These are phyloP conservation scores for Salmo trutta DNA, from an alignment of 2,797 vertebrate genomes.

Conservation along the genomic window DNA sequence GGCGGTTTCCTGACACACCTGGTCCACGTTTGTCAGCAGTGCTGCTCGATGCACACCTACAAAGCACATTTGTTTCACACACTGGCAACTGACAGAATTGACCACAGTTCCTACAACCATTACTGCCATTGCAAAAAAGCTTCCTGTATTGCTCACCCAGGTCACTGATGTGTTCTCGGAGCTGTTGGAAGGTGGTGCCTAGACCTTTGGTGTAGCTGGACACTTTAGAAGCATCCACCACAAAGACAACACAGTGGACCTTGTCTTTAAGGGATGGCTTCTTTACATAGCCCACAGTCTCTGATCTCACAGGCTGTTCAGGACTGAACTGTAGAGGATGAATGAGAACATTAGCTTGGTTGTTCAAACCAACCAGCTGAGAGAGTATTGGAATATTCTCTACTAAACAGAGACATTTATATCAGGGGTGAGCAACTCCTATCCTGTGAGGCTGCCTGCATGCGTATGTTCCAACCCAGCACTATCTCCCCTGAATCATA, in stretches of 20 bases:
- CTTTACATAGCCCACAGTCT: slow-evolving; percentile 60
- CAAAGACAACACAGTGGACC: slow-evolving; percentile 75
- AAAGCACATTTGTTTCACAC: too few relatives aligned
- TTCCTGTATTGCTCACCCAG: slow-evolving; percentile 61
- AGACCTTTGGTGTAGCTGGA: slow-evolving; percentile 48
- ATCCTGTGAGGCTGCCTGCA: too few relatives aligned
- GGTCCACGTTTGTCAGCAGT: too few relatives aligned
- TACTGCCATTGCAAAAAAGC: background rate
- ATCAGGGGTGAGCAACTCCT: background rate
- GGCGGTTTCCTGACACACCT: too few relatives aligned
- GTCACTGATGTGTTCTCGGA: slow-evolving; percentile 70
- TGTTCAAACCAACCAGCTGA: background rate
- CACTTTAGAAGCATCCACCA: slow-evolving; percentile 66
- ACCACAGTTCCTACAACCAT: background rate
- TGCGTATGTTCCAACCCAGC: background rate
- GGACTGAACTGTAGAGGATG: slow-evolving; percentile 60
- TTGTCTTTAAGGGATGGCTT: slow-evolving; percentile 56
- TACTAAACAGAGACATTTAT: background rate
- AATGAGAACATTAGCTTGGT: background rate
- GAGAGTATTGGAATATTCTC: background rate
- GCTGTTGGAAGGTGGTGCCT: slow-evolving; percentile 53
- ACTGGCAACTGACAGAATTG: too few relatives aligned
- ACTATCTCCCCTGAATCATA: background rate
- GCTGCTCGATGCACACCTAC: too few relatives aligned
- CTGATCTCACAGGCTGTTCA: slow-evolving; percentile 56